These are phyloP conservation scores for Uromys caudimaculatus DNA, from an alignment of 2,797 vertebrate species.

Conservation along the genomic window DNA sequence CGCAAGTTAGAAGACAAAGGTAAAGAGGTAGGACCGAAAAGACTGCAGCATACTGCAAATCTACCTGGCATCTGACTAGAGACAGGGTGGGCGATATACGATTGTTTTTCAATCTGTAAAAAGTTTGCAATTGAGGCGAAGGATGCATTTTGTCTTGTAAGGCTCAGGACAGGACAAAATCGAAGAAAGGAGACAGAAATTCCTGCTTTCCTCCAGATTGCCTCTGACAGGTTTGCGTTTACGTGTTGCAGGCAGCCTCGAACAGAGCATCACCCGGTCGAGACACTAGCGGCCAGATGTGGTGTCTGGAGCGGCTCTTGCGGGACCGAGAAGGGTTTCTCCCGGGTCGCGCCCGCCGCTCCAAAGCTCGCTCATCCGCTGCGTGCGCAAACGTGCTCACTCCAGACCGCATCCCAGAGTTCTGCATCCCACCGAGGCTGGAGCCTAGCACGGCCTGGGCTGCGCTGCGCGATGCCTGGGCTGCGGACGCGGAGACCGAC, in stretches of 20 bases:
- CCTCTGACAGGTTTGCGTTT: neutral
- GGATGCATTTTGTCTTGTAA: neutral
- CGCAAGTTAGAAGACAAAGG: neutral
- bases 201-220: neutral
- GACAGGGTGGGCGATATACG: neutral
- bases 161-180: neutral
- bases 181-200: neutral
- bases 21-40: neutral
- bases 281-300: slow-evolving; percentile 35
- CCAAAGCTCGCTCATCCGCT: neutral
- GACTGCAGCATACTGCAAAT: neutral
- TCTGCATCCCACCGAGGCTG: slow-evolving; percentile 95
- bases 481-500: neutral
- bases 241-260: neutral
- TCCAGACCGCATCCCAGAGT: slow-evolving; percentile 95
- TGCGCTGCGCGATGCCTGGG: neutral
- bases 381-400: slow-evolving; percentile 93
- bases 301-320: slow-evolving; percentile 74
- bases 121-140: neutral
- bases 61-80: neutral
- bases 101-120: neutral
- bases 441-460: slow-evolving; percentile 81
- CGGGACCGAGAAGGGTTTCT: slow-evolving; percentile 33
- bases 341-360: neutral
- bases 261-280: neutral